phyloP scores from a whole-genome alignment of 2,797 vertebrate genomes.

The Cirrhinus molitorella region DNA sequence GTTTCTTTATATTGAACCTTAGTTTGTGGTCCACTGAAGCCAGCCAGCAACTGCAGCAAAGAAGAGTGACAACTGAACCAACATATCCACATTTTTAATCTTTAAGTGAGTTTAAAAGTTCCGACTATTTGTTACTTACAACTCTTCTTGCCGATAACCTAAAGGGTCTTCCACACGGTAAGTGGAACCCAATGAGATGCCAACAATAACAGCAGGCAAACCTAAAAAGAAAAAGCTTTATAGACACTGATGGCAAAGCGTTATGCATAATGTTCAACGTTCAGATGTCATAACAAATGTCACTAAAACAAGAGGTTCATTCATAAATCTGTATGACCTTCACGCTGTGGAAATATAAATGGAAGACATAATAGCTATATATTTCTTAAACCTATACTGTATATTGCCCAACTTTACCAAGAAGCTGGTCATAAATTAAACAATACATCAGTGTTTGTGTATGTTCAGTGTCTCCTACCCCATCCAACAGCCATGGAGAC shows the following conservation, averaged over 20 bases:
- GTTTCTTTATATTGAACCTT: conserved; percentile 65
- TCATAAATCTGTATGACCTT: too few relatives aligned
- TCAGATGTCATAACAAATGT: too few relatives aligned
- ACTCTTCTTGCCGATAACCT: conserved; percentile 77
- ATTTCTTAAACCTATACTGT: neutral
- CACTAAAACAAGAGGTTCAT: too few relatives aligned
- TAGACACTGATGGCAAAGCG: neutral
- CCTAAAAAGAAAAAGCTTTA: conserved; percentile 62
- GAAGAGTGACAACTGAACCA: conserved; percentile 4
- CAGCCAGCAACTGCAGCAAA: conserved; percentile 79
- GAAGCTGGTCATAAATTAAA: neutral
- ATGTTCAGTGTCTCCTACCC: conserved; percentile 70
- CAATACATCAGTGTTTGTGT: neutral
- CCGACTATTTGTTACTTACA: conserved; percentile 71
- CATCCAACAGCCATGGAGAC: conserved; percentile 66
- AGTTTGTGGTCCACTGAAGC: conserved; percentile 62
- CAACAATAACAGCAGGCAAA: conserved; percentile 71
- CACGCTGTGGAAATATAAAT: too few relatives aligned
- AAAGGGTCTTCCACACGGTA: conserved; percentile 67
- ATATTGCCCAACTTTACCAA: too few relatives aligned
- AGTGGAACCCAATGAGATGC: conserved; percentile 73
- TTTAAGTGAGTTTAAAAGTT: neutral
- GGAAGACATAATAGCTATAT: too few relatives aligned
- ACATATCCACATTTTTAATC: neutral
- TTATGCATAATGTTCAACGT: neutral